Evolutionary conservation across 2,888 invertebrate species (phyloP).

Genomic region (Apamea monoglypha): DNA sequence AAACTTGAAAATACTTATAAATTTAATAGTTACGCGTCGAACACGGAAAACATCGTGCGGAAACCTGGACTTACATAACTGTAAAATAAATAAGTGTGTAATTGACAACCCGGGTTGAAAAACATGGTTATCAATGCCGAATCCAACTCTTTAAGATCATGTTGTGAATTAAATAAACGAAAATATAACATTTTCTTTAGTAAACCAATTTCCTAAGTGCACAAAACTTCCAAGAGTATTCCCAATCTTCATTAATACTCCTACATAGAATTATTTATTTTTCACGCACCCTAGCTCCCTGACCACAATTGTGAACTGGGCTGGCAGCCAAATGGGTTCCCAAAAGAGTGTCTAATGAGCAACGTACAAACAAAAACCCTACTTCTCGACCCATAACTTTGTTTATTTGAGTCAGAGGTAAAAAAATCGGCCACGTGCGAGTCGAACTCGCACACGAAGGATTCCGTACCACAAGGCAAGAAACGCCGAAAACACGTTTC

Average conservation of each 20-base stretch:
- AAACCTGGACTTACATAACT: not conserved
- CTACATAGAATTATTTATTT: slow-evolving; percentile 20
- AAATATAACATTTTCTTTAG: not conserved
- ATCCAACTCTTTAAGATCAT: too few relatives aligned
- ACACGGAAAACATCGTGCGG: not conserved
- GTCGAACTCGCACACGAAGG: too few relatives aligned
- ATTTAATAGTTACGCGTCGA: not conserved
- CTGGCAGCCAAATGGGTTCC: slow-evolving; percentile 64
- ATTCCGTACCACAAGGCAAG: too few relatives aligned
- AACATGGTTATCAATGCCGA: not conserved
- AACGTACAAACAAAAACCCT: slow-evolving; percentile 59
- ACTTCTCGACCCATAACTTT: slow-evolving; percentile 25
- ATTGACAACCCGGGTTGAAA: not conserved
- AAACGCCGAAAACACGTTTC: too few relatives aligned
- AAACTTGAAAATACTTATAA: not conserved
- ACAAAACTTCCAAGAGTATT: not conserved
- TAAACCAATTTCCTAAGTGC: slow-evolving; percentile 8
- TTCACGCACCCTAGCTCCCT: slow-evolving; percentile 17
- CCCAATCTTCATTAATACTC: slow-evolving; percentile 19
- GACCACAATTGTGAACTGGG: slow-evolving; percentile 52
- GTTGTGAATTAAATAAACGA: not conserved
- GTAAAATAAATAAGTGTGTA: too few relatives aligned
- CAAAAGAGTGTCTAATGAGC: slow-evolving; percentile 58
- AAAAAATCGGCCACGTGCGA: slow-evolving; percentile 1
- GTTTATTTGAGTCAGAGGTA: slow-evolving; percentile 32